Evolutionary conservation across 2,888 invertebrate genomes (phyloP).

Genomic region (Hydriomena furcata): DNA sequence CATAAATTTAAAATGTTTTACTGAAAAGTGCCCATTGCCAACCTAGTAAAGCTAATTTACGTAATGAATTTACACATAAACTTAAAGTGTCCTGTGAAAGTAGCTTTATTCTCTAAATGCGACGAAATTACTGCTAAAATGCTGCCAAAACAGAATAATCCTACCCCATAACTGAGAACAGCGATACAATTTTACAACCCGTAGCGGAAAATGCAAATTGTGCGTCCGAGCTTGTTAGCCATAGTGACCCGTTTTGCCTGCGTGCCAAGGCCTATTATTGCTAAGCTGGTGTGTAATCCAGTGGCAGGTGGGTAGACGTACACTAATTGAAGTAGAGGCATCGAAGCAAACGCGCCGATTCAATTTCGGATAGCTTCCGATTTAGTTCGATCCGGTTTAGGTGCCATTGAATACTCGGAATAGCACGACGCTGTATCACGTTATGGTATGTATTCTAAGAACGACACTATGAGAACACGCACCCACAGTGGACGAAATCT

Average conservation of each 20-base stretch:
- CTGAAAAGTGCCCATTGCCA: no score
- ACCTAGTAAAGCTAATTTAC: no score
- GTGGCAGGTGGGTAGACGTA: slow-evolving; percentile 15
- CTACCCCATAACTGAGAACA: slow-evolving; percentile 6
- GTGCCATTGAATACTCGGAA: no score
- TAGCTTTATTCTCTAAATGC: no score
- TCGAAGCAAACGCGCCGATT: slow-evolving; percentile 38
- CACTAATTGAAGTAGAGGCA: slow-evolving; percentile 48
- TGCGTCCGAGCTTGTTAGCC: neutral
- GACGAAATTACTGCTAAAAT: neutral
- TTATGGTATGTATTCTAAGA: no score
- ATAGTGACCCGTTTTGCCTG: slow-evolving; percentile 10
- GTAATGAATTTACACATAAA: no score
- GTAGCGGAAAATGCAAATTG: slow-evolving; percentile 14
- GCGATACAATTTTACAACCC: slow-evolving; percentile 15
- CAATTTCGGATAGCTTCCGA: slow-evolving; percentile 46
- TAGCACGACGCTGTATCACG: no score
- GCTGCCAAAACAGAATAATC: slow-evolving; percentile 7
- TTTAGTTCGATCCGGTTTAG: slow-evolving; percentile 34
- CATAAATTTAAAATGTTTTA: no score
- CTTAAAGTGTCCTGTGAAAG: no score
- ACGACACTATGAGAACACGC: no score
- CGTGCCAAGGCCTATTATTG: slow-evolving; percentile 16
- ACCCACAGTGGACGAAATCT: no score
- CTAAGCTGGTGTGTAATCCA: slow-evolving; percentile 11